Base-by-base conservation (phyloP, 2,888 invertebrate genomes). In the Mallateleia sp. region DNA sequence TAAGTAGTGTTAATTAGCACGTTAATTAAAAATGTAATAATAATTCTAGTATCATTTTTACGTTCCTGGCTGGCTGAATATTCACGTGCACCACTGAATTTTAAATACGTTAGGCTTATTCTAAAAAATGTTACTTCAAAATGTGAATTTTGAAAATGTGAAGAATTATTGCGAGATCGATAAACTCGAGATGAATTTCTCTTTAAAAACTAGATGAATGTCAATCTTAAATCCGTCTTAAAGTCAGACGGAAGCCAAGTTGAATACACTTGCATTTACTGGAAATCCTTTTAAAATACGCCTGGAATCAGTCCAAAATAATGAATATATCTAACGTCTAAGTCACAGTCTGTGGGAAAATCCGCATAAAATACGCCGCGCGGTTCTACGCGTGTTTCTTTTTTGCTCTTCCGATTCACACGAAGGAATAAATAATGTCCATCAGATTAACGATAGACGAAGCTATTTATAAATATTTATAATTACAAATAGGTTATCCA, bases 401-500 rank as follows among this genome's bases (percentile, higher is more conserved):
- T 18, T 47, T 47, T 47, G 18, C 47, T 20, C 18, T 18, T n/a
- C 22, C 52, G 52, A 52, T 45, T 4, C 45, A 9, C 62, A 25
- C 42, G 20, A 69, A 34, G 22, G 22, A 71, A 56, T 24, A 47
- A 72, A 72, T 50, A 60, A 60, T n/a, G n/a, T n/a, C 32, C 60
- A 34, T 72, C 60, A n/a, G 22, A 72, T 60, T 47, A 60, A 60
- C 14, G 22, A 60, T 15, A 50, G 45, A 32, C 28, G 20, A 8
- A 24, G 52, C 54, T 66, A 77, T 66, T 77, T 66, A 66, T 78
- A 78, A 58, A 79, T 79, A 69, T 69, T 79, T 79, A 62, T 71
- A 79, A 50, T 79, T 62, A 62, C 62, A 79, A 79, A 71, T 72
- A 62, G 71, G 80, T 80, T 75, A 75, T 74, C 82, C 66, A 77